These are phyloP conservation scores for Parochlus steinenii DNA, from an alignment of 2,888 invertebrate species.

Conservation along the genomic window DNA sequence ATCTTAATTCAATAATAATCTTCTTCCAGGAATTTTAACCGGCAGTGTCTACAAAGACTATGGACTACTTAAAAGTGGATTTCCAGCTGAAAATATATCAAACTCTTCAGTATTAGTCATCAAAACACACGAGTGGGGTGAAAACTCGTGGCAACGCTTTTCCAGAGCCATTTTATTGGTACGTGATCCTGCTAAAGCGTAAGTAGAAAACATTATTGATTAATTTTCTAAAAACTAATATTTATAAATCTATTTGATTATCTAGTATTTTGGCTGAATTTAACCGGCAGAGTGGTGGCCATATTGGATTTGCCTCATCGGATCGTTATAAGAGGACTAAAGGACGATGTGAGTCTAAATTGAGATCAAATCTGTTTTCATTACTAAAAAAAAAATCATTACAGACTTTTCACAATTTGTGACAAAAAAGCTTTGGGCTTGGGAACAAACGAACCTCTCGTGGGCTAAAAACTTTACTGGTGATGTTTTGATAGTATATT, in stretches of 20 bases:
- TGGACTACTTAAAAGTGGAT: slow-evolving; percentile 58
- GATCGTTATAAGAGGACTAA: slow-evolving; percentile 43
- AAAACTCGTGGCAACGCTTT: slow-evolving; percentile 38
- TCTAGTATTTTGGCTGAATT: slow-evolving; percentile 56
- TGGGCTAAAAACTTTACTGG: slow-evolving; percentile 56
- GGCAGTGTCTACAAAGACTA: slow-evolving; percentile 72
- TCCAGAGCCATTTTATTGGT: slow-evolving; percentile 51
- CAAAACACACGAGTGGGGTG: slow-evolving; percentile 63
- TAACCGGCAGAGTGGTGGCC: slow-evolving; percentile 63
- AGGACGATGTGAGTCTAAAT: slow-evolving; percentile 39
- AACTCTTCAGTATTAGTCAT: slow-evolving; percentile 63
- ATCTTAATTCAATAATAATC: too few relatives aligned
- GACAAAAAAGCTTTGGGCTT: slow-evolving; percentile 41
- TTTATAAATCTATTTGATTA: slow-evolving; percentile 19
- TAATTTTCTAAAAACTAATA: slow-evolving; percentile 18
- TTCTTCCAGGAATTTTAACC: slow-evolving; percentile 45
- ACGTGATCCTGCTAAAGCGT: slow-evolving; percentile 52
- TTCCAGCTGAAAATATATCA: slow-evolving; percentile 58
- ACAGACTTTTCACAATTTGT: slow-evolving; percentile 60
- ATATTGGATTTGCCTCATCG: slow-evolving; percentile 59
- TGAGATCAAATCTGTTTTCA: background rate
- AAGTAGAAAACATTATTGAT: too few relatives aligned
- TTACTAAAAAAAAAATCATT: slow-evolving; percentile 16
- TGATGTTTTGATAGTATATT: slow-evolving; percentile 49
- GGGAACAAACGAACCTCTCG: slow-evolving; percentile 50